phyloP scores from a whole-genome alignment of 37 sponge, comb jelly and placozoan species.

The Halisarca cf. caerulea region DNA sequence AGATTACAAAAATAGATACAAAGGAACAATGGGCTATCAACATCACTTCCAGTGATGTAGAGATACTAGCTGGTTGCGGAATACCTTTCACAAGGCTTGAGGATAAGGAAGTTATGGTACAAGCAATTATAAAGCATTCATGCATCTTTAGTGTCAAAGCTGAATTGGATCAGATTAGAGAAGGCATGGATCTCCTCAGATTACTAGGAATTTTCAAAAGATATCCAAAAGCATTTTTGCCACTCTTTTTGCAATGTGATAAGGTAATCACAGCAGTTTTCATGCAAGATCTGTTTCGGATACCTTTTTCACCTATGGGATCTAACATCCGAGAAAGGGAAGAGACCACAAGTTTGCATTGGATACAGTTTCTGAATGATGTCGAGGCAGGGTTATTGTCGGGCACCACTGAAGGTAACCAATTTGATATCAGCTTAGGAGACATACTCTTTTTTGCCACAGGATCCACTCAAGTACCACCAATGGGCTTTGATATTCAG shows the following conservation, averaged over 20 bases:
- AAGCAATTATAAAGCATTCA: no score
- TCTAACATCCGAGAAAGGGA: neutral
- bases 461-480: neutral
- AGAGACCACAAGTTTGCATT: neutral
- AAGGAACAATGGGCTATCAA: no score
- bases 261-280: neutral
- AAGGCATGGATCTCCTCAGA: neutral
- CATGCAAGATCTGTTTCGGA: neutral
- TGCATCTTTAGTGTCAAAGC: no score
- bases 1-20: no score
- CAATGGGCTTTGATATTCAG: neutral
- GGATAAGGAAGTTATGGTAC: no score
- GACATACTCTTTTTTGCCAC: conserved; percentile 9
- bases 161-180: neutral
- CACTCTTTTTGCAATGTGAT: neutral
- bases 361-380: neutral
- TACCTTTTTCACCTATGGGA: neutral
- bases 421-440: neutral
- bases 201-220: neutral
- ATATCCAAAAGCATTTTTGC: neutral
- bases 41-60: no score
- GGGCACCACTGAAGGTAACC: neutral
- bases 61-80: no score
- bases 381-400: neutral
- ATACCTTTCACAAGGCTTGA: no score